Evolutionary conservation across 1,140 invertebrate genomes (phyloP), one percentile per base, ranked within the genome.

Genomic region (Rhynchophorus ferrugineus): DNA sequence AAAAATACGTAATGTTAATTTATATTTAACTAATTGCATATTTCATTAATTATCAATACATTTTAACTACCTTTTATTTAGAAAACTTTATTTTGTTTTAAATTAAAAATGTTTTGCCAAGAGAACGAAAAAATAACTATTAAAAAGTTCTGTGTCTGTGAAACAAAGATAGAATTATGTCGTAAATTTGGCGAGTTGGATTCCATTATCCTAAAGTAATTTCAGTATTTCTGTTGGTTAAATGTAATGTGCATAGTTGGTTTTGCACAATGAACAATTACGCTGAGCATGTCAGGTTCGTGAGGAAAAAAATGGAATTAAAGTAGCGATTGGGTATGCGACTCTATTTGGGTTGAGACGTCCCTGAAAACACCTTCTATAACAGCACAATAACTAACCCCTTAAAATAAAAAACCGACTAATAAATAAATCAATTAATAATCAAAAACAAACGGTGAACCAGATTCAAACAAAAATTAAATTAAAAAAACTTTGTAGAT

Each of bases 241-340:
- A 5, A 29, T 29, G 5, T 29, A 29, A 29, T 29, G 24, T 29
- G 24, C 24, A 29, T 29, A 29, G 24, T 29, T 29, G 24, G 24
- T 29, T 29, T 29, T 11, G 24, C 5, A 5, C 5, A 11, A 6
- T 29, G 24, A 29, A 29, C 24, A 29, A 11, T 29, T 2, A 44
- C 20, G n/a, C 18, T n/a, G n/a, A 7, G 29, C n/a, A 34, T n/a
- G 29, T 8, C n/a, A 8, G 7, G 18, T n/a, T 41, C 18, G 3
- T 41, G 19, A 41, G 2, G 11, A 41, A 2, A 48, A 22, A 17
- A 37, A 48, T 38, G n/a, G 20, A 43, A 6, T 22, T 29, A 13
- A 13, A 63, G 63, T 67, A 68, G 62, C 66, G 66, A 57, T 58
- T 60, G 62, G 48, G 61, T 63, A 59, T 66, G 66, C 66, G 66